Base-by-base conservation (phyloP, 2,797 vertebrate species). In the Uromys caudimaculatus region DNA sequence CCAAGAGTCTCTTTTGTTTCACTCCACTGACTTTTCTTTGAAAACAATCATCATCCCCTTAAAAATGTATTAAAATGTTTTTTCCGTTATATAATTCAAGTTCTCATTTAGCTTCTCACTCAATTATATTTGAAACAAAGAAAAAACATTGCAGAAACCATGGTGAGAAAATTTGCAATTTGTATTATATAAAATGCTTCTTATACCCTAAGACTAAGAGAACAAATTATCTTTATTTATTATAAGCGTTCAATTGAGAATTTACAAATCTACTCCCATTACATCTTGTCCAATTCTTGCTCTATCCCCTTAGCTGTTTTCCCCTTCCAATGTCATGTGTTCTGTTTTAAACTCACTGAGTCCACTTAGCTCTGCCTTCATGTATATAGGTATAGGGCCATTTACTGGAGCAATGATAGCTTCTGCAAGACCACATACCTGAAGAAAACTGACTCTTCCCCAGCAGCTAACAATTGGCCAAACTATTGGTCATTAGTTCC, bases 81-180 rank as follows among this genome's bases (percentile, higher is more conserved):
- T 64, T 84, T 35, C 21, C 47, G 54, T 67, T 77, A 50, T 77
- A 79, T 71, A 93, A 79, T 67, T 62, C 0, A 92, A 38, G 3
- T 73, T 95, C 62, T 87, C 76, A 60, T 91, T 75, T 58, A 38
- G 29, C 84, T 58, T 91, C 87, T 75, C 17, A 11, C 24, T 77
- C 62, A 81, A 35, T 89, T 94, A 64, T 93, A 90, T 41, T 91
- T 87, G 6, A 93, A 94, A 89, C 58, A 95, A 17, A 11, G 56
- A 78, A 69, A 76, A 79, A 75, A 62, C 10, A 78, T 89, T 95
- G 56, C 4, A 81, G 41, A 89, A 90, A 77, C 32, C 1, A 69
- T 35, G 24, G 24, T 79, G 24, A 96, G 38, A 14, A 93, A 71
- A 79, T 79, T 90, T 94, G 27, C 78, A 9, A 0, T 32, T 60